Conservation (phyloP, 2,888 invertebrate genomes). For the Caenorhabditis wallacei region DNA sequence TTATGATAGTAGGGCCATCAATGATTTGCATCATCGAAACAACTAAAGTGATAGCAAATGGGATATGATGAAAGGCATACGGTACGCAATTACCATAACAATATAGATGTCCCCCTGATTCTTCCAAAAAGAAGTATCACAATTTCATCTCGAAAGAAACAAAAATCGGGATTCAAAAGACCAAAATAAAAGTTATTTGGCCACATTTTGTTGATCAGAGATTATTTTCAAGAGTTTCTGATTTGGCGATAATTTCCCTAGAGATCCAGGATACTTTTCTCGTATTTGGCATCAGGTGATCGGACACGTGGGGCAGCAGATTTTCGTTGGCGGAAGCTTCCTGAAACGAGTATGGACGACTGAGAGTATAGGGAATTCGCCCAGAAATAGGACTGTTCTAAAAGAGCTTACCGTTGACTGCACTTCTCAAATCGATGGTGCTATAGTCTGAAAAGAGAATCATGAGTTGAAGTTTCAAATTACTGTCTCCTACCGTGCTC, state of each 20-base stretch:
- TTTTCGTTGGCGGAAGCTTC: background rate
- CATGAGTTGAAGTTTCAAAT: background rate
- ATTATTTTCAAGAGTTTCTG: background rate
- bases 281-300: conserved; percentile 34
- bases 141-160: too few species aligned
- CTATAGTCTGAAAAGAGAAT: conserved; percentile 39
- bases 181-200: background rate
- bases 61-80: too few species aligned
- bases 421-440: conserved; percentile 26
- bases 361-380: too few species aligned
- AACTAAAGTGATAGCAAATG: too few species aligned
- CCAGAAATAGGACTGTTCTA: background rate
- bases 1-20: too few species aligned
- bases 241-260: background rate
- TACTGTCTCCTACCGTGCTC: conserved; percentile 43
- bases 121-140: too few species aligned
- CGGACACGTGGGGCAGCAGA: background rate
- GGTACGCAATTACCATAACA: too few species aligned
- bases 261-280: conserved; percentile 38
- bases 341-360: background rate
- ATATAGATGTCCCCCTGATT: too few species aligned
- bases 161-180: too few species aligned
- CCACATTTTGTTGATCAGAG: conserved; percentile 6
- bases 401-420: background rate
- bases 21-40: too few species aligned